These are phyloP conservation scores for Melinaea menophilus DNA, from an alignment of 2,888 invertebrate species.

Conservation along the genomic window DNA sequence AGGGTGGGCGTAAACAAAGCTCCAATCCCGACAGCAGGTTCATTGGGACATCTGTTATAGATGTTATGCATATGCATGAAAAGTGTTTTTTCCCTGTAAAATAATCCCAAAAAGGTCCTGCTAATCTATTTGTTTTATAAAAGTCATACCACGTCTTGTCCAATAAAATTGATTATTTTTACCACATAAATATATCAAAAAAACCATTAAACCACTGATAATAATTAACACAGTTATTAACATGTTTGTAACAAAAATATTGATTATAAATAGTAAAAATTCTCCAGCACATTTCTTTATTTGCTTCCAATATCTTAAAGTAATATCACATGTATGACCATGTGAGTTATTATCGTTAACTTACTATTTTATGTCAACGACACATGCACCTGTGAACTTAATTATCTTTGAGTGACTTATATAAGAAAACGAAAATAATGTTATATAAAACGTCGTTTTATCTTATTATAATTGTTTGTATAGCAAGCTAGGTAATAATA, in stretches of 20 bases:
- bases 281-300: too few species aligned
- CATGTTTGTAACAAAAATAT: constrained; percentile 10
- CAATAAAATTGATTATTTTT: constrained; percentile 49
- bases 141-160: constrained; percentile 50
- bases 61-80: constrained; percentile 46
- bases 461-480: too few species aligned
- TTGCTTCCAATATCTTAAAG: too few species aligned
- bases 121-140: constrained; percentile 39
- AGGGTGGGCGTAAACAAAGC: constrained; percentile 38
- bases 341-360: too few species aligned
- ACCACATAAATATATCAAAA: constrained; percentile 38
- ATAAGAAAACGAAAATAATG: too few species aligned
- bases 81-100: constrained; percentile 37
- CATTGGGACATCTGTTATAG: constrained; percentile 45
- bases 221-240: constrained; percentile 37
- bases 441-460: too few species aligned
- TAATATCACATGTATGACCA: too few species aligned
- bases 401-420: too few species aligned
- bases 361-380: too few species aligned
- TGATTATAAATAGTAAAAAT: too few species aligned
- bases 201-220: constrained; percentile 27
- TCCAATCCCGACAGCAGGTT: constrained; percentile 48
- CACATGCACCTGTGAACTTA: too few species aligned
- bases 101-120: constrained; percentile 49
- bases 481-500: too few species aligned